phyloP scores from a whole-genome alignment of 2,888 invertebrate genomes.

The Luperina nickerlii region DNA sequence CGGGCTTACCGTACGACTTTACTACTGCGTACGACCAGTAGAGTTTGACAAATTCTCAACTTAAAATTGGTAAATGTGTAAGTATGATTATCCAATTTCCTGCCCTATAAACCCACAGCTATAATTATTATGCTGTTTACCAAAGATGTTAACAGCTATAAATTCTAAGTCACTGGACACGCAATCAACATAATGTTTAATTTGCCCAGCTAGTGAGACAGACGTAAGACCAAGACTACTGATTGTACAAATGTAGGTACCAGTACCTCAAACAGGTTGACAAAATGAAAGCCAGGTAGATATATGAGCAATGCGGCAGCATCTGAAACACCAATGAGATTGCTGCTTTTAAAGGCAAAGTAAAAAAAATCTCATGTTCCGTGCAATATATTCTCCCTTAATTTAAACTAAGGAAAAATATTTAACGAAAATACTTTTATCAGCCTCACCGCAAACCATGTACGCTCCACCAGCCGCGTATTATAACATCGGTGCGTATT shows the following conservation, averaged over 20 bases:
- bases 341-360: neutral
- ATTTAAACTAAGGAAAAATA: slow-evolving; percentile 5
- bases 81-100: neutral
- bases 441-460: slow-evolving; percentile 25
- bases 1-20: neutral
- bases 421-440: slow-evolving; percentile 44
- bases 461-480: slow-evolving; percentile 17
- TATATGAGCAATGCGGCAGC: no score
- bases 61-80: neutral
- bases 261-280: neutral
- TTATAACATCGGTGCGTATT: slow-evolving; percentile 53
- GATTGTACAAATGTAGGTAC: neutral
- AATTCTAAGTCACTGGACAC: neutral
- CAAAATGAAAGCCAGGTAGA: no score
- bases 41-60: neutral
- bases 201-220: neutral
- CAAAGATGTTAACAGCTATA: neutral
- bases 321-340: neutral
- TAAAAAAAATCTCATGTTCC: slow-evolving; percentile 2
- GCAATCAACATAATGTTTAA: neutral
- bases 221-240: neutral
- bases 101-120: neutral
- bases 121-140: neutral
- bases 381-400: slow-evolving; percentile 16
- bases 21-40: neutral